Evolutionary conservation across 2,888 invertebrate species (phyloP), one percentile per base, ranked within the genome.

Genomic region (Selenia dentaria): DNA sequence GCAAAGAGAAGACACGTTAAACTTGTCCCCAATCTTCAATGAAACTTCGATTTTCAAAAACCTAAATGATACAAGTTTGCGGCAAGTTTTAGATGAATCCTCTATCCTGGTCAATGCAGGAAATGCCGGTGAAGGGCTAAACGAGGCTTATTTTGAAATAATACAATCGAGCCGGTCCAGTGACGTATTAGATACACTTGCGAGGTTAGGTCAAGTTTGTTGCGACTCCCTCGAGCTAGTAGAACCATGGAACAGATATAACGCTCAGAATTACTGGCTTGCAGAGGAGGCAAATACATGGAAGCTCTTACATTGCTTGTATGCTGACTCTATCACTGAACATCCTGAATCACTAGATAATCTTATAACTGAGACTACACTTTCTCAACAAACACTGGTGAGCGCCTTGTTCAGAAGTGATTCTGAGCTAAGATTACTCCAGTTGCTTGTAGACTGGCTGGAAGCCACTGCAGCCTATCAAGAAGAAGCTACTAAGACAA

Each of bases 361-460:
- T 76, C 57, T 83, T 71, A 50, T 92, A 67, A 70, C 75, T 40
- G 74, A 88, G 70, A 70, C 75, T 43, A 85, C 81, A 32, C 54
- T 86, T 14, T 88, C 86, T 1, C 89, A 88, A 54, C 79, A 84
- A 61, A 77, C 69, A 14, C 72, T 91, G 52, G 86, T 90, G 0
- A 66, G 66, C 37, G 79, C 79, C 34, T 73, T 88, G 48, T 88
- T 86, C 59, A 78, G 79, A 78, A 83, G 83, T 40, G 92, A 93
- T 63, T 79, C 92, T 0, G 92, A 92, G 45, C 64, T 93, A 18
- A 82, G 96, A 20, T 93, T 96, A 70, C 93, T 95, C 66, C 96
- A 98, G 78, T 76, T 98, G 33, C 94, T 98, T 26, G 95, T 98
- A 13, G 98, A 98, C 79, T 98, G 98, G 98, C 78, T 98, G 38